These are phyloP conservation scores for Corythucha ciliata DNA, from an alignment of 2,888 invertebrate genomes.

Conservation along the genomic window DNA sequence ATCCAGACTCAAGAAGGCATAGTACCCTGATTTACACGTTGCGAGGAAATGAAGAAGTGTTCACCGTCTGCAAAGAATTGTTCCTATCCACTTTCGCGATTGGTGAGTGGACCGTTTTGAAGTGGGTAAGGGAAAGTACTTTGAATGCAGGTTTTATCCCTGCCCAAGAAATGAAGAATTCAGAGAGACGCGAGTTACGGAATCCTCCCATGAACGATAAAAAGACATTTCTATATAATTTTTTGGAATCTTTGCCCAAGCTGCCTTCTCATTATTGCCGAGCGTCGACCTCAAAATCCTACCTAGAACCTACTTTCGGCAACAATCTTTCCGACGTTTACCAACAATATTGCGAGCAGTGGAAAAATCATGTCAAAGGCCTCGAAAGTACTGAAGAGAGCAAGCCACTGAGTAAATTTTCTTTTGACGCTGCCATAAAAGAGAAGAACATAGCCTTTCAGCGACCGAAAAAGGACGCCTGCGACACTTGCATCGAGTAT, in stretches of 20 bases:
- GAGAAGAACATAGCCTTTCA: conserved; percentile 21
- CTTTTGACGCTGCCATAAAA: conserved; percentile 3
- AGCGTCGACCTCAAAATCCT: conserved; percentile 25
- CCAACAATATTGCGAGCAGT: conserved; percentile 7
- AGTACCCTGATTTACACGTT: too few species aligned
- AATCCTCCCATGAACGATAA: too few species aligned
- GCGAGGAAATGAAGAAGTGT: too few species aligned
- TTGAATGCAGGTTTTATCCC: too few species aligned
- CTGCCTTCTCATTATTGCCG: conserved; percentile 32
- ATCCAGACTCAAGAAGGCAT: too few species aligned
- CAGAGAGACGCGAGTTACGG: too few species aligned
- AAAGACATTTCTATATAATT: conserved; percentile 7
- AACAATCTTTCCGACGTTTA: not conserved
- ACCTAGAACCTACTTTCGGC: conserved; percentile 32
- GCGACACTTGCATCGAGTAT: conserved; percentile 16
- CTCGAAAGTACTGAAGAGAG: not conserved
- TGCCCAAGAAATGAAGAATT: too few species aligned
- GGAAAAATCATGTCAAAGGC: conserved; percentile 1
- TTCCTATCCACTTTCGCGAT: too few species aligned
- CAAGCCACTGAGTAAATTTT: conserved; percentile 2
- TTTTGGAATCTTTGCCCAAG: conserved; percentile 27
- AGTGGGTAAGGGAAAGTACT: too few species aligned
- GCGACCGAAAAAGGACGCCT: conserved; percentile 19
- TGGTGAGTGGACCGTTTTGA: too few species aligned
- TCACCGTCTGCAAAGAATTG: too few species aligned